Conservation (phyloP, 2,888 invertebrate species). For the Callyntrura sp. region DNA sequence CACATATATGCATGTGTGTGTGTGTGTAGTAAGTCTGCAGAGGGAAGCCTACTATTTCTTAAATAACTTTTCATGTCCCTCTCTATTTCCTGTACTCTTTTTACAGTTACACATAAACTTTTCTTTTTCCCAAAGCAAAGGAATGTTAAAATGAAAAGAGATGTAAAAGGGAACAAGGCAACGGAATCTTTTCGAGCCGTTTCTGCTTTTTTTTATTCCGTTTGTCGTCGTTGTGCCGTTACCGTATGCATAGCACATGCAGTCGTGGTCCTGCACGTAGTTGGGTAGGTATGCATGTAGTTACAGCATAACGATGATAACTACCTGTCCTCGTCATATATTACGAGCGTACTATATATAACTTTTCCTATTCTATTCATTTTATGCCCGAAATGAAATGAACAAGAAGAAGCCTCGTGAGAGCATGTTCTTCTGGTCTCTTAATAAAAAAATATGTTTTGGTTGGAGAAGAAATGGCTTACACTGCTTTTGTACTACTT, state of each 20-base stretch:
- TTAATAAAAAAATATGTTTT: constrained; percentile 32
- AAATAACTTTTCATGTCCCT: constrained; percentile 20
- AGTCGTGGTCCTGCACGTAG: neutral
- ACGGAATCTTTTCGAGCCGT: constrained; percentile 35
- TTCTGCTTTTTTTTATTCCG: constrained; percentile 12
- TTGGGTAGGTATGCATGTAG: neutral
- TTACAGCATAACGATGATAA: neutral
- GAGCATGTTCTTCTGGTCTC: constrained; percentile 23
- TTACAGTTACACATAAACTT: constrained; percentile 41
- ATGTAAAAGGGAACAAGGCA: constrained; percentile 6
- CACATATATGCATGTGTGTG: neutral
- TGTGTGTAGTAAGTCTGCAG: no score
- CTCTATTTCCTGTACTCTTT: neutral
- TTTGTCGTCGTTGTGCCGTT: neutral
- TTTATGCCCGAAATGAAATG: constrained; percentile 41
- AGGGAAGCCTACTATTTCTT: neutral
- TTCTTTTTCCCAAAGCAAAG: constrained; percentile 27
- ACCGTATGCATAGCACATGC: neutral
- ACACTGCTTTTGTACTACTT: neutral
- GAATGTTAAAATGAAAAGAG: constrained; percentile 11
- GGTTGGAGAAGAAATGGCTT: neutral
- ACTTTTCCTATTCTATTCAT: constrained; percentile 2
- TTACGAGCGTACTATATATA: constrained; percentile 11
- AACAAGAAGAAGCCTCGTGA: constrained; percentile 53
- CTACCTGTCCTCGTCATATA: constrained; percentile 15